A percentile compares a stretch with the other conserved stretches of the same genome.
Conservation (phyloP, 2,113 vertebrate species). For the Phaetusa simplex region DNA sequence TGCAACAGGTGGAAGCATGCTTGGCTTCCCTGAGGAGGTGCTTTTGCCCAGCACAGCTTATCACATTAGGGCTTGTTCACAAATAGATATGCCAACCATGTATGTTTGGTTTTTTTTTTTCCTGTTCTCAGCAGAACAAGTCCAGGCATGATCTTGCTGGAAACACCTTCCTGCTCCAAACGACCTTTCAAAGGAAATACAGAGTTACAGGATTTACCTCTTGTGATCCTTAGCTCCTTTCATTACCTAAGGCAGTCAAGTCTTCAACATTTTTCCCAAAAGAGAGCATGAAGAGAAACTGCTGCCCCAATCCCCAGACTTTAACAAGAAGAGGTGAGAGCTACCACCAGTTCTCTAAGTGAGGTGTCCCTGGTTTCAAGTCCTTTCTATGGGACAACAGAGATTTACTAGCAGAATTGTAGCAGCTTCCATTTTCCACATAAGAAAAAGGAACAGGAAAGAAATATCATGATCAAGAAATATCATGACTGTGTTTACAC, state of each 20-base stretch:
- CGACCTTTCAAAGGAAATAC: not conserved
- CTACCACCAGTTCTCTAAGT: not conserved
- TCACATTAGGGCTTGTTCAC: not conserved
- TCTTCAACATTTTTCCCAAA: not conserved
- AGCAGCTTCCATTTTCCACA: not conserved
- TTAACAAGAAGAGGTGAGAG: not conserved
- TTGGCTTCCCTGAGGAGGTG: not conserved
- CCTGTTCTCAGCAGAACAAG: not conserved
- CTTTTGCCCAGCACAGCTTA: not conserved
- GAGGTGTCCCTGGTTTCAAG: not conserved
- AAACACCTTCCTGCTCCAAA: not conserved
- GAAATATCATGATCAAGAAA: not conserved
- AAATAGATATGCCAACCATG: not conserved
- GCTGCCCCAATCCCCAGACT: fast-evolving
- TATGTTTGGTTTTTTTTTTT: not conserved
- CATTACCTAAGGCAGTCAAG: not conserved
- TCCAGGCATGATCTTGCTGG: not conserved
- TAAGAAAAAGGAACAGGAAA: not conserved
- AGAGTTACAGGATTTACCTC: not conserved
- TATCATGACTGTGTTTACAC: not conserved
- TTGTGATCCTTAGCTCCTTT: not conserved
- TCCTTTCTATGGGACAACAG: not conserved
- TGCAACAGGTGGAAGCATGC: not conserved
- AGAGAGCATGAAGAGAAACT: not conserved
- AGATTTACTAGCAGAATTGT: not conserved